Evolutionary conservation across 2,888 invertebrate species (phyloP), one percentile per base, ranked within the genome.

Genomic region (Microctonus hyperodae): DNA sequence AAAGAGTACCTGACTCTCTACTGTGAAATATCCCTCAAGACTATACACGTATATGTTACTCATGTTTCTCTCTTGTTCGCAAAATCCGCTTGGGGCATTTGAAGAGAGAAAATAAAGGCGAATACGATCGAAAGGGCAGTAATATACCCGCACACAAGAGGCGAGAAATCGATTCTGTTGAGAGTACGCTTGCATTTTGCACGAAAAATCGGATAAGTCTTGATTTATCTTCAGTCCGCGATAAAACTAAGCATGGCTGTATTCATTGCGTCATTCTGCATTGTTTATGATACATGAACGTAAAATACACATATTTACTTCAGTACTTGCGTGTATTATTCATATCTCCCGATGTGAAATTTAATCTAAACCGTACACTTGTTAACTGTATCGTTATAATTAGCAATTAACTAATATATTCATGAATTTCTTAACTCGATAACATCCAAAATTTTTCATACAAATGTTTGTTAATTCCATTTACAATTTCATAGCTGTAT

Each of bases 121-220:
- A 51, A 51, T 51, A 59, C 31, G 51, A 65, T 65, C 28, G 59
- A 65, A 65, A 65, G 65, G 65, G 65, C 65, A 65, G 50, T 60
- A n/a, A 60, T 50, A 50, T 65, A 65, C 48, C 40, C 59, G 48
- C 48, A 59, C 50, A 33, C 48, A 33, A 60, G 31, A 65, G 59
- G 59, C 65, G 59, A 59, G 59, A 65, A 65, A 65, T 65, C 65
- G 59, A 65, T 65, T 65, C 40, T 51, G 58, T 55, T 13, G 31
- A 10, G 50, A 44, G 44, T 44, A 16, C n/a, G 16, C 44, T 48
- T 50, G 56, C 55, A 56, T 11, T 51, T 50, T 59, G 16, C 35
- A 37, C n/a, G 51, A 65, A 59, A 65, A 65, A 59, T 65, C 50
- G 51, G 50, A 65, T 65, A 65, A 65, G 37, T 64, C 65, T 22